Base-by-base conservation (phyloP, 1,140 invertebrate genomes). In the Zophobas atratus region DNA sequence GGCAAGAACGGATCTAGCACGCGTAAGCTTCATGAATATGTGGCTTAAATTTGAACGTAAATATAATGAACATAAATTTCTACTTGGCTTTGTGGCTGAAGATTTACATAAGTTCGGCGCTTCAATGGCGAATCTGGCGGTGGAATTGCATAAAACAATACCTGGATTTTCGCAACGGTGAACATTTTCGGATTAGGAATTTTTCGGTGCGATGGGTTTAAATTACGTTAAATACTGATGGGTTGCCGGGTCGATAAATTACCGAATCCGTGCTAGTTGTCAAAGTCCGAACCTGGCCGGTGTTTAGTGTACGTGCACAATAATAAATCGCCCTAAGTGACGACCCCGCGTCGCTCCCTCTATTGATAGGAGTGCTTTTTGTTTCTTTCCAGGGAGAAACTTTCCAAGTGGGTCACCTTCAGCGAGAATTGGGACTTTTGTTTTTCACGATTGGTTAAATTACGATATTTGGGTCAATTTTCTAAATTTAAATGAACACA, bases 21-120 rank as follows among this genome's bases (percentile, higher is more conserved):
- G 38, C 56, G 56, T 38, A 60, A 60, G 38, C 56, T 60, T 60
- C 56, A 60, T 60, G 56, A 60, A 60, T 60, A 60, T 60, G 56
- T 39, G 56, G 35, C 33, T 33, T 33, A 57, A 33, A 4, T 57
- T 35, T 57, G 20, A 32, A 57, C 55, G 38, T 60, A 60, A 60
- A 60, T 60, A 60, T 60, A 39, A 39, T 39, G 35, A 60, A 60
- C 56, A 39, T 39, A 60, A 60, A 60, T 60, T 60, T 60, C 56
- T 36, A 38, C 56, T 60, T 60, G 56, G 56, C 36, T 60, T 60
- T 35, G 34, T 60, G n/a, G 56, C 34, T 39, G 34, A 36, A 60
- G 56, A 60, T 60, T 60, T 60, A 36, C 56, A 60, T 60, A 39
- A 32, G 8, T n/a, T 60, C 36, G 43, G 8, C 3, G 8, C 43